Percentiles rank a stretch among this genome's conserved stretches.
These are phyloP conservation scores for Cylindroiulus punctatus DNA, from an alignment of 2,888 invertebrate species.

Conservation along the genomic window DNA sequence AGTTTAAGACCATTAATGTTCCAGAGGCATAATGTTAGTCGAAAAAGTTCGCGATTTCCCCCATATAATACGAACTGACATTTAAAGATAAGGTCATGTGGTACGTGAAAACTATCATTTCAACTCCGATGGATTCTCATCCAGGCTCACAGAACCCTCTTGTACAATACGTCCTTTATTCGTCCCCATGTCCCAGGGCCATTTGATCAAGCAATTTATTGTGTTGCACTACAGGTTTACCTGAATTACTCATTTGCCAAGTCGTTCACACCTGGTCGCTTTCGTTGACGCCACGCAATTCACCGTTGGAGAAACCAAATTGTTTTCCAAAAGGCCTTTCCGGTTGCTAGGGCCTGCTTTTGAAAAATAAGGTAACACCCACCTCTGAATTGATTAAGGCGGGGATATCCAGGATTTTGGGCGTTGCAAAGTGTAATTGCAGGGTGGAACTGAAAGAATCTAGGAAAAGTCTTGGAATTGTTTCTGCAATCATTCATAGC, in stretches of 20 bases:
- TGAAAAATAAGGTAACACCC: neutral
- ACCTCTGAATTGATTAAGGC: neutral
- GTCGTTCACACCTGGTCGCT: neutral
- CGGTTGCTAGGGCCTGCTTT: neutral
- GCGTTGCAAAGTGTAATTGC: neutral
- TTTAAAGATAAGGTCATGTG: too few relatives aligned
- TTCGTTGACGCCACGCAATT: neutral
- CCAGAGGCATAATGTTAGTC: too few relatives aligned
- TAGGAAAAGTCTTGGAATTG: neutral
- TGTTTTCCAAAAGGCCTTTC: neutral
- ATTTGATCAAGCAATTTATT: neutral
- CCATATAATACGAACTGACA: too few relatives aligned
- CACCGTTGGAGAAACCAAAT: neutral
- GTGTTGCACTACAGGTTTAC: neutral
- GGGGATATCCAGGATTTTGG: neutral
- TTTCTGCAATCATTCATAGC: constrained; percentile 14
- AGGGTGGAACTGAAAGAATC: neutral
- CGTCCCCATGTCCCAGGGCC: neutral
- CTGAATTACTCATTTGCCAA: neutral
- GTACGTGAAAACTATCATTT: too few relatives aligned
- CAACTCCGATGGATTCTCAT: too few relatives aligned
- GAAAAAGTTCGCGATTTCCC: too few relatives aligned
- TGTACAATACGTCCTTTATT: too few relatives aligned
- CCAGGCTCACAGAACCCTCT: too few relatives aligned
- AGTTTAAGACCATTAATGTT: too few relatives aligned